Percentiles rank a stretch among this genome's conserved stretches.
Conservation (phyloP, 2,797 vertebrate genomes). For the Tauraco hartlaubi region DNA sequence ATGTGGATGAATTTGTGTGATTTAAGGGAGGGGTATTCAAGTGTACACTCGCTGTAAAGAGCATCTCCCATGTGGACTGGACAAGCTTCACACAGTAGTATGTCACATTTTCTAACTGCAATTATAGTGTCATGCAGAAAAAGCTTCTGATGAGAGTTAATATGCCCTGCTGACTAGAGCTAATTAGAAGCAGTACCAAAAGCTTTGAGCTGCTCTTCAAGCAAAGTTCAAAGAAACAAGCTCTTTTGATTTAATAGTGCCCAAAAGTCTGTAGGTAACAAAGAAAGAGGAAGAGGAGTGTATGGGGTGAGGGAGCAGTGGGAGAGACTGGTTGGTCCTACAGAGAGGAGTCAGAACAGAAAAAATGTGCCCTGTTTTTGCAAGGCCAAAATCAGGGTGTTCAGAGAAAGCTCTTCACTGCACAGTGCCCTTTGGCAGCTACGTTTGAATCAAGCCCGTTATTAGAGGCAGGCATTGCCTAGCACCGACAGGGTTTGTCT, state of each 20-base stretch:
- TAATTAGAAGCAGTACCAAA: slow-evolving; percentile 12
- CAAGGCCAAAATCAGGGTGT: neutral
- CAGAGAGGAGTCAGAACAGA: neutral
- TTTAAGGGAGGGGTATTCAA: neutral
- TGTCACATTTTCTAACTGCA: neutral
- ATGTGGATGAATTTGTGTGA: neutral
- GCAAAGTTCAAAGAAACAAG: slow-evolving; percentile 22
- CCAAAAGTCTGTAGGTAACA: neutral
- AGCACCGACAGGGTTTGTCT: neutral
- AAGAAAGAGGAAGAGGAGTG: neutral
- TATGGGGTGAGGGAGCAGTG: neutral
- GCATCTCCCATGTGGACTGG: neutral
- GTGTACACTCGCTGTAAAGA: neutral
- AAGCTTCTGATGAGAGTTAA: neutral
- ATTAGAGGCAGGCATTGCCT: neutral
- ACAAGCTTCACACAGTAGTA: neutral
- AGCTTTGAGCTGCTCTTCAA: slow-evolving; percentile 13
- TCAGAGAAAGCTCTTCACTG: neutral
- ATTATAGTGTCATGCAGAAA: neutral
- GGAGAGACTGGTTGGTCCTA: neutral
- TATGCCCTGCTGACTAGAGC: neutral
- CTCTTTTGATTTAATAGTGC: slow-evolving; percentile 17
- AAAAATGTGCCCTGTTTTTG: neutral
- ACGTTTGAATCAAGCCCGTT: neutral
- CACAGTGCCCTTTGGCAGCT: neutral